Percentiles rank a stretch among this genome's conserved stretches.
Evolutionary conservation across 2,113 vertebrate genomes (phyloP).

Genomic region (Aptenodytes forsteri): DNA sequence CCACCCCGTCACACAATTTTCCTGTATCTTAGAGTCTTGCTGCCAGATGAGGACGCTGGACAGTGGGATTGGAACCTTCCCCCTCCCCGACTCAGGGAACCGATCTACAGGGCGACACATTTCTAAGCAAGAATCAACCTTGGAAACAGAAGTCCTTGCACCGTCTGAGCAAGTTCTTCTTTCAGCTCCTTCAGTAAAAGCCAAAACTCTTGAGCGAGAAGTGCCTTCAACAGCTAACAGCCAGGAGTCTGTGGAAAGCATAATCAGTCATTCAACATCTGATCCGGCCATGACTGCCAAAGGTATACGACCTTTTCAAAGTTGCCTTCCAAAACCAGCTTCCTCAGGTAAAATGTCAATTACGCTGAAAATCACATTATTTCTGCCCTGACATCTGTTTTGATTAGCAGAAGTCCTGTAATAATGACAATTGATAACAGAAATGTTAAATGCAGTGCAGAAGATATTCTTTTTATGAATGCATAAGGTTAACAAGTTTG

Average conservation of each 20-base stretch:
- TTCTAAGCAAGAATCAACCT: slow-evolving; percentile 76
- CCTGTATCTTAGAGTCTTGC: slow-evolving; percentile 80
- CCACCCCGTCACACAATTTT: slow-evolving; percentile 48
- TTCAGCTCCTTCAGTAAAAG: slow-evolving; percentile 63
- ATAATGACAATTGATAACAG: slow-evolving; percentile 30
- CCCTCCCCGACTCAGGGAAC: slow-evolving; percentile 85
- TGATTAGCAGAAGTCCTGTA: slow-evolving; percentile 21
- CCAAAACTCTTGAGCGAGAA: slow-evolving; percentile 82
- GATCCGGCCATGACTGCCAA: slow-evolving; percentile 76
- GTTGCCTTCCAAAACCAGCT: slow-evolving; percentile 78
- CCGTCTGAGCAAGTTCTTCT: slow-evolving; percentile 51
- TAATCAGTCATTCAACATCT: slow-evolving; percentile 80
- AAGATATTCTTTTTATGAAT: slow-evolving; percentile 4
- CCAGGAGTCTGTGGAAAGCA: slow-evolving; percentile 52
- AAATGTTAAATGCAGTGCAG: slow-evolving; percentile 24
- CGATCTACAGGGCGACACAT: slow-evolving; percentile 75
- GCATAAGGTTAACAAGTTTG: slow-evolving; percentile 38
- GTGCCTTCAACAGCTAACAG: slow-evolving; percentile 80
- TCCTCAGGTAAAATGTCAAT: slow-evolving; percentile 81
- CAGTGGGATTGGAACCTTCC: slow-evolving; percentile 95
- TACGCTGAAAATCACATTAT: slow-evolving; percentile 25
- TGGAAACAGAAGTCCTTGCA: slow-evolving; percentile 50
- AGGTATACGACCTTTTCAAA: slow-evolving; percentile 69
- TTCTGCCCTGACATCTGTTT: slow-evolving; percentile 11
- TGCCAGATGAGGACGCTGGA: slow-evolving; percentile 94